Base-by-base conservation (phyloP, 2,113 vertebrate genomes). In the Columba livia region DNA sequence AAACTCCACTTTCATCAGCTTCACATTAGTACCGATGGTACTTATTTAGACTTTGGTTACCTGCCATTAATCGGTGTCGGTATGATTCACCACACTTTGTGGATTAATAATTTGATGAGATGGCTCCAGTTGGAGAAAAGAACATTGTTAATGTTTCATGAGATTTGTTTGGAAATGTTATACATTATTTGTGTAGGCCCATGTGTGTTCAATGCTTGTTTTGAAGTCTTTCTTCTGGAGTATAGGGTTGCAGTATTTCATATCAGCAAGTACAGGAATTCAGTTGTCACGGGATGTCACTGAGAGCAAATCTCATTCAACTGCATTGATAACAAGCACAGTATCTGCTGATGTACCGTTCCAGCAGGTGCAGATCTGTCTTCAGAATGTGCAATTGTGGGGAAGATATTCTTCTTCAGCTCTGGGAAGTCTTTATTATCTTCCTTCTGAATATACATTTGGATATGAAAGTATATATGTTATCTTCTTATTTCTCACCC, bases 261-360 rank as follows among this genome's bases (percentile, higher is more conserved):
- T 11, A 16, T 32, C 2, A 5, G 32, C 28, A 58, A 29, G 15
- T 12, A 8, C 23, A 42, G 44, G 64, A 19, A 40, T 58, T 23
- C 21, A 62, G 50, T 47, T 78, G 56, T 29, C 7, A 3, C 40
- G 60, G 50, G 61, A 4, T 34, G 5, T 57, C 38, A 26, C 31
- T 14, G 21, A 23, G 42, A 28, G 11, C 1, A 1, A 11, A 10
- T 20, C 31, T 74, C 32, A 7, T 60, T 38, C 25, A 20, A 24
- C 53, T 61, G 23, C 1, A 0, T 1, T 18, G 44, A 16, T 40
- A 38, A 53, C 10, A 18, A 60, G 24, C 31, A 11, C 2, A 0
- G 4, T 26, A 2, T 25, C 29, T 80, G 69, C 58, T 54, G 51
- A 48, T 29, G 62, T 26, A 8, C 11, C 0, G 14, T 26, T 25